These are phyloP conservation scores for Sitta europaea DNA, from an alignment of 2,113 vertebrate species.

Conservation along the genomic window DNA sequence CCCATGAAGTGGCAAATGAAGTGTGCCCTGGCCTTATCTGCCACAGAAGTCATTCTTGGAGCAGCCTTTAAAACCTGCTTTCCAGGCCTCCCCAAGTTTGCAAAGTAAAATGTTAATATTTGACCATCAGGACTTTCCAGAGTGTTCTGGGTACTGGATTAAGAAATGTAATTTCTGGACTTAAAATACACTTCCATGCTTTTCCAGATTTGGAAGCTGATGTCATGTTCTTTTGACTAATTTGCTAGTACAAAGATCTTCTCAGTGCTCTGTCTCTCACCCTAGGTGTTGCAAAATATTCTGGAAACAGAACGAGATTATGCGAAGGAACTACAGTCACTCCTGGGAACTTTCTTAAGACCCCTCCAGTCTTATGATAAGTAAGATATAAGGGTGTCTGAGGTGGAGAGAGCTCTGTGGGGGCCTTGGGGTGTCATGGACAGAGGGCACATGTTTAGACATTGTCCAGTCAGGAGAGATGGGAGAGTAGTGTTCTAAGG, in stretches of 20 bases:
- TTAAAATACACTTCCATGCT: background rate
- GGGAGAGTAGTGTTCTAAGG: background rate
- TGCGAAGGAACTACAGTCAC: constrained; percentile 90
- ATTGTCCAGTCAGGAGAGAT: background rate
- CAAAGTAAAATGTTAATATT: background rate
- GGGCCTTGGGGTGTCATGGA: background rate
- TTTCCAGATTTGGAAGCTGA: background rate
- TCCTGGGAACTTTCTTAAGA: constrained; percentile 89
- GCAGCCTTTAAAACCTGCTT: background rate
- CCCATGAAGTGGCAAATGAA: background rate
- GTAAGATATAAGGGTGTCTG: constrained; percentile 78
- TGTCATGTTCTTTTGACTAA: background rate
- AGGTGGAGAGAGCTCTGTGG: background rate
- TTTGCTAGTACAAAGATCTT: background rate
- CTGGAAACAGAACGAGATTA: constrained; percentile 95
- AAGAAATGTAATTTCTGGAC: background rate
- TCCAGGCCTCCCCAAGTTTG: background rate
- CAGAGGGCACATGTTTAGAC: background rate
- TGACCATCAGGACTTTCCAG: background rate
- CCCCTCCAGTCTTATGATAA: constrained; percentile 91
- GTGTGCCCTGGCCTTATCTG: background rate
- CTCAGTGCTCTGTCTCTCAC: constrained; percentile 52
- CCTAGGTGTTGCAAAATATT: constrained; percentile 95
- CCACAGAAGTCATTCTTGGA: background rate
- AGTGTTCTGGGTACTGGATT: background rate